Base-by-base conservation (phyloP, 2,797 vertebrate genomes). In the Sardinella longiceps region DNA sequence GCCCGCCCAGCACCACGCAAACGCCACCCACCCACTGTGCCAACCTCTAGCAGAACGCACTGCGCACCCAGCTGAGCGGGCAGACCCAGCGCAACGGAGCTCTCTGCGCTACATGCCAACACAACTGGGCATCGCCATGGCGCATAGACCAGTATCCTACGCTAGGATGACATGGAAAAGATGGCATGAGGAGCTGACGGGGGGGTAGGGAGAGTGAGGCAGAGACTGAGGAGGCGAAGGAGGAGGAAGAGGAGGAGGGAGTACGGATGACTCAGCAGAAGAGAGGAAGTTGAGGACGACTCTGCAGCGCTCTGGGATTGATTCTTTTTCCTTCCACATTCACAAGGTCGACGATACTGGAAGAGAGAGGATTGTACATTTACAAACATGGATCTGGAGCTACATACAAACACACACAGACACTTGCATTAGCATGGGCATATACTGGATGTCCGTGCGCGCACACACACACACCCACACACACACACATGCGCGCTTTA, bases 81-180 rank as follows among this genome's bases (percentile, higher is more conserved):
- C 70, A 11, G 70, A 39, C 18, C 5, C 37, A 33, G 37, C 37
- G 33, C 37, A 20, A 39, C 37, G 70, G 70, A 77, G 70, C 70
- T 77, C 70, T 77, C 37, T 37, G 15, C 37, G 18, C 15, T 48
- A 77, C 37, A 77, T 77, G 70, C 70, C 70, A 77, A 43, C 70
- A 15, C 25, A 5, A 7, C 70, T 77, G 70, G 70, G 37, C 70
- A 77, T 77, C 70, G 70, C 33, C 70, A 43, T 20, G 18, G 33
- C 9, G 6, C 37, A 4, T 0, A 5, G 66, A 33, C 14, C 66
- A 70, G 51, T 20, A 53, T 53, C 18, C 51, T 53, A 53, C 15
- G 1, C 51, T 20, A 53, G 51, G 3, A 5, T 9, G 18, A 53
- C 18, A 23, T 53, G 18, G 51, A 20, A 53, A 20, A 9, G n/a